phyloP scores from a whole-genome alignment of 2,888 invertebrate genomes.

The Caenorhabditis parvicauda region DNA sequence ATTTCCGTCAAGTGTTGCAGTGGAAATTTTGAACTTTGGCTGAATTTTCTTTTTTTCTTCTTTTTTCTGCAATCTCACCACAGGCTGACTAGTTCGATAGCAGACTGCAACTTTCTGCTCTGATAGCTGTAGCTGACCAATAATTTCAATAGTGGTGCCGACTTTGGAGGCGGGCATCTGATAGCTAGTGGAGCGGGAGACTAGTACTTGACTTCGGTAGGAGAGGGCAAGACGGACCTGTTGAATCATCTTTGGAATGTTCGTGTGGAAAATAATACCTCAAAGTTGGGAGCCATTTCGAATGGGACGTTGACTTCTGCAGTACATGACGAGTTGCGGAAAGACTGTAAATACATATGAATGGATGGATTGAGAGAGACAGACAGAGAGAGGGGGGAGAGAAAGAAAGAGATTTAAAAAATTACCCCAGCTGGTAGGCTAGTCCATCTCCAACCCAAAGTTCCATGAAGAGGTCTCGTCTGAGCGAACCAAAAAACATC shows the following conservation, averaged over 20 bases:
- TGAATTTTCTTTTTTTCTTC: not conserved
- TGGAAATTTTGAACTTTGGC: conserved; percentile 23
- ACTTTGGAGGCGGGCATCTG: conserved; percentile 24
- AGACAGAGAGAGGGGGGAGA: not conserved
- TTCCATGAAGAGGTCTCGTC: conserved; percentile 26
- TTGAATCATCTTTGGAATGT: not conserved
- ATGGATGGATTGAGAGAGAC: too few relatives aligned
- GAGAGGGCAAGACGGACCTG: conserved; percentile 43
- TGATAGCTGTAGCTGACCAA: conserved; percentile 37
- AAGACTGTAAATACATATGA: conserved; percentile 10
- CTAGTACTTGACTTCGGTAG: conserved; percentile 47
- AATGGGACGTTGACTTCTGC: conserved; percentile 28
- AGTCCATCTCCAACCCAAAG: conserved; percentile 49
- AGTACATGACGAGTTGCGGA: conserved; percentile 24
- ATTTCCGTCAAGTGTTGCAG: conserved; percentile 25
- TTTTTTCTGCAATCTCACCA: conserved; percentile 1
- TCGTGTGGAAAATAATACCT: conserved; percentile 4
- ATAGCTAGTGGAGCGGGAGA: conserved; percentile 39
- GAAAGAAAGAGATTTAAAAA: not conserved
- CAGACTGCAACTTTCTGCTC: conserved; percentile 40
- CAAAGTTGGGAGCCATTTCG: conserved; percentile 5
- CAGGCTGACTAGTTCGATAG: conserved; percentile 31
- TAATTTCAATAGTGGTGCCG: conserved; percentile 27
- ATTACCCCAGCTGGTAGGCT: conserved; percentile 30
- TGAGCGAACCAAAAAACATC: conserved; percentile 52